Evolutionary conservation across 2,113 vertebrate genomes (phyloP).

Genomic region (Turnix velox): DNA sequence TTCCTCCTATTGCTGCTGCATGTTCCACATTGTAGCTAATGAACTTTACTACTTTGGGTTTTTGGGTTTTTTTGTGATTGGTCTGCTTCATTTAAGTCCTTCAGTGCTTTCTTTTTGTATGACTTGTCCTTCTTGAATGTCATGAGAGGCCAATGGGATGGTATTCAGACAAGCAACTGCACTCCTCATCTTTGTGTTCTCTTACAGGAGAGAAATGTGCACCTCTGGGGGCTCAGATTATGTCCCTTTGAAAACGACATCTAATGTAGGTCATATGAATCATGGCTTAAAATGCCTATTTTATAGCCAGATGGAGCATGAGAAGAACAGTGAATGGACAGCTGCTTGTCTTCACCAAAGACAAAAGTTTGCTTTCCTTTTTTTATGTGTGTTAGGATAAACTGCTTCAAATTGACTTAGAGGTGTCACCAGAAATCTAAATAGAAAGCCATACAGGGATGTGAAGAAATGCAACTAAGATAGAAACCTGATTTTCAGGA

Average conservation of each 20-base stretch:
- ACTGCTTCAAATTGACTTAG: background rate
- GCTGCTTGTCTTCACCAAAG: background rate
- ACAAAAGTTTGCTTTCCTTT: background rate
- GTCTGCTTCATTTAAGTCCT: background rate
- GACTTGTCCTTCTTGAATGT: background rate
- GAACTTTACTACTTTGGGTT: background rate
- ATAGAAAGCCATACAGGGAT: background rate
- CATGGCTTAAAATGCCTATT: background rate
- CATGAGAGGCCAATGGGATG: background rate
- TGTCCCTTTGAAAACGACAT: background rate
- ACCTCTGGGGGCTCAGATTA: background rate
- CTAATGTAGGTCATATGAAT: background rate
- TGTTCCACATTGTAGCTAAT: background rate
- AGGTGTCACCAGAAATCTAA: background rate
- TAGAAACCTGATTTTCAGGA: background rate
- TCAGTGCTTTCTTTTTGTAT: background rate
- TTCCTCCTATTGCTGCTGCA: background rate
- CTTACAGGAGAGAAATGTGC: background rate
- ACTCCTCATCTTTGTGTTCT: background rate
- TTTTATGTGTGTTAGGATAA: background rate
- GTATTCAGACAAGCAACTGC: background rate
- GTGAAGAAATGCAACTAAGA: background rate
- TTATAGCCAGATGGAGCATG: background rate
- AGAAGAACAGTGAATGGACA: background rate
- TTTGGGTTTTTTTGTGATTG: background rate